phyloP scores from a whole-genome alignment of 2,888 invertebrate species.

The Macrosiphum euphorbiae region DNA sequence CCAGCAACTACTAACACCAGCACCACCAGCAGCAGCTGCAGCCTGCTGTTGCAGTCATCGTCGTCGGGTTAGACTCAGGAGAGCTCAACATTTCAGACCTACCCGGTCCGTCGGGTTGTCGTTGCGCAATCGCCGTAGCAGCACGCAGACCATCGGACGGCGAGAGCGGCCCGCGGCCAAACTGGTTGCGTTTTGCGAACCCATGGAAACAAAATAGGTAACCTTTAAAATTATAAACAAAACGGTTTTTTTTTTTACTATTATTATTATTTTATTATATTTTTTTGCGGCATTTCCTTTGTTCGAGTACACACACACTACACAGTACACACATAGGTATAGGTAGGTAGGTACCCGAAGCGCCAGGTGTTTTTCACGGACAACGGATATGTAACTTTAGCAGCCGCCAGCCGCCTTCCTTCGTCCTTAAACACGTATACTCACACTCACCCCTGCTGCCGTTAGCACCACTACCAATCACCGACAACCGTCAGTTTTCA shows the following conservation, averaged over 20 bases:
- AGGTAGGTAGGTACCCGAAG: slow-evolving; percentile 25
- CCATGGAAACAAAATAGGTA: slow-evolving; percentile 60
- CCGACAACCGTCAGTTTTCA: background rate
- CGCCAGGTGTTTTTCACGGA: slow-evolving; percentile 62
- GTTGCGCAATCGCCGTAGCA: background rate
- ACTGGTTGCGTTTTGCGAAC: slow-evolving; percentile 57
- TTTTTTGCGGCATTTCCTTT: slow-evolving; percentile 64
- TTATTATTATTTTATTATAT: slow-evolving; percentile 12
- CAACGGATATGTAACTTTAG: slow-evolving; percentile 48
- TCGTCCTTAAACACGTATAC: background rate
- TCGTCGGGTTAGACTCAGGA: background rate
- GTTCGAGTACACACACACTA: slow-evolving; percentile 39
- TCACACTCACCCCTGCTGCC: slow-evolving; percentile 44
- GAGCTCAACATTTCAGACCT: background rate
- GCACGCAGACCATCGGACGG: background rate
- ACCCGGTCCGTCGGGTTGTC: background rate
- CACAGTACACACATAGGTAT: background rate
- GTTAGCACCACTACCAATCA: slow-evolving; percentile 22
- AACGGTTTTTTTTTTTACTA: slow-evolving; percentile 49
- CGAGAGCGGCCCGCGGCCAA: background rate
- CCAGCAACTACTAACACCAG: background rate
- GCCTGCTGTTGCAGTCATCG: background rate
- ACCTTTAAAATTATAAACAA: slow-evolving; percentile 63
- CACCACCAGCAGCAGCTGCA: background rate
- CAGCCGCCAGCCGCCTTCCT: slow-evolving; percentile 26